Base-by-base conservation (phyloP, 2,888 invertebrate genomes). In the Yponomeuta cagnagella region DNA sequence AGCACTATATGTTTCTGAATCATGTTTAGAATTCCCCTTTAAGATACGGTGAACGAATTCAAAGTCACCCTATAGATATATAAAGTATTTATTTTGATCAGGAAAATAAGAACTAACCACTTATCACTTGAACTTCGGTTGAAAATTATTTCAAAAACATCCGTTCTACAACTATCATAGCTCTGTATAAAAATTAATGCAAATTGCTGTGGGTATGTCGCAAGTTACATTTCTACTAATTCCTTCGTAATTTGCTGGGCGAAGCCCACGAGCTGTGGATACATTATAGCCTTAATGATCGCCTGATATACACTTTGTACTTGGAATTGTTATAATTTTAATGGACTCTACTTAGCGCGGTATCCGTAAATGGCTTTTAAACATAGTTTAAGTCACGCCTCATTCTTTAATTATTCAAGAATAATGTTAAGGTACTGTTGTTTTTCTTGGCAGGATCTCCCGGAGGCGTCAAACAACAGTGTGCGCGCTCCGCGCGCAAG, bases 141-240 rank as follows among this genome's bases (percentile, higher is more conserved):
- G 37, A 37, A 37, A 37, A 37, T 4, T 52, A 64, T 6, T 23
- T 64, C 37, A 43, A 43, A 8, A 65, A 31, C 23, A 23, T 6
- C 33, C 31, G 4, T 10, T 65, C 65, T 65, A 65, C 33, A 2
- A 31, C 10, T 48, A 23, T 10, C 12, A n/a, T 43, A 70, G 63
- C 63, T 43, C 67, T 67, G 15, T 43, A 33, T 2, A 12, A 67
- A 48, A 67, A 52, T 43, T 23, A 10, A 68, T 10, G 68, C 43
- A 43, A 68, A 33, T 23, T 67, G 15, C 48, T 30, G 43, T 33
- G n/a, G n/a, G 48, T 43, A 43, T 68, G 68, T 43, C n/a, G 68
- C 30, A n/a, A 52, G 43, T 68, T 48, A 68, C 72, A 70, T 70
- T 70, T 72, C 48, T 70, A 72, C 72, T 72, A 72, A 72, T 72